A percentile compares a stretch with the other conserved stretches of the same genome.
Evolutionary conservation across 1,140 invertebrate genomes (phyloP).

Genomic region (Dryas iulia): DNA sequence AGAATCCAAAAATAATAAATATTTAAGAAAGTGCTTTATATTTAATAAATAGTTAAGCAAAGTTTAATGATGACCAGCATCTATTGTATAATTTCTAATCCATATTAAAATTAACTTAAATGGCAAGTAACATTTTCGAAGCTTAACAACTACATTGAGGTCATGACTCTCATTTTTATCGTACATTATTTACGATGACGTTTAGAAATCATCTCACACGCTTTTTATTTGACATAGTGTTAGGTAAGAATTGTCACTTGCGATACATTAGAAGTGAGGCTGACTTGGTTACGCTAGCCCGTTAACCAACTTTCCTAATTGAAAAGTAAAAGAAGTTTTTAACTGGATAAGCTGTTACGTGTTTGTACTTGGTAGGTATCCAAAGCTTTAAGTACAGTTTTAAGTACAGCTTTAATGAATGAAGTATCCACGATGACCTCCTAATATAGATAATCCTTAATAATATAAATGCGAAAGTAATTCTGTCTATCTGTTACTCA

Average conservation of each 20-base stretch:
- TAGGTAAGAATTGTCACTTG: conserved; percentile 8
- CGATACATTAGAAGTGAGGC: conserved; percentile 4
- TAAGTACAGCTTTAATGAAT: too few species aligned
- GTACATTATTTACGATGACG: conserved; percentile 4
- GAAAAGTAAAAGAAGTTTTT: conserved; percentile 15
- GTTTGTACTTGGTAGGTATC: neutral
- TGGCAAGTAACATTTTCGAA: neutral
- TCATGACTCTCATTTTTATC: neutral
- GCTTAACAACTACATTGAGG: neutral
- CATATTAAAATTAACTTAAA: neutral
- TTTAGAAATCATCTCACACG: conserved; percentile 26
- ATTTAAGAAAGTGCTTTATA: too few species aligned
- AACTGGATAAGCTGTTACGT: neutral
- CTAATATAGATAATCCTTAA: neutral
- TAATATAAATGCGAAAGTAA: too few species aligned
- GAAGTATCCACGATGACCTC: too few species aligned
- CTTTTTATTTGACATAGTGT: conserved; percentile 19
- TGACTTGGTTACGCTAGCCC: conserved; percentile 14
- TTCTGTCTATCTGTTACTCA: too few species aligned
- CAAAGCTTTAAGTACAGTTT: too few species aligned
- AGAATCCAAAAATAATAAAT: too few species aligned
- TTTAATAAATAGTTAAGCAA: too few species aligned
- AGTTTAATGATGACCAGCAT: neutral
- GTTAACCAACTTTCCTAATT: conserved; percentile 24
- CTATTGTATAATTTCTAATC: neutral